phyloP scores from a whole-genome alignment of 2,797 vertebrate species.

The Mus spretus region DNA sequence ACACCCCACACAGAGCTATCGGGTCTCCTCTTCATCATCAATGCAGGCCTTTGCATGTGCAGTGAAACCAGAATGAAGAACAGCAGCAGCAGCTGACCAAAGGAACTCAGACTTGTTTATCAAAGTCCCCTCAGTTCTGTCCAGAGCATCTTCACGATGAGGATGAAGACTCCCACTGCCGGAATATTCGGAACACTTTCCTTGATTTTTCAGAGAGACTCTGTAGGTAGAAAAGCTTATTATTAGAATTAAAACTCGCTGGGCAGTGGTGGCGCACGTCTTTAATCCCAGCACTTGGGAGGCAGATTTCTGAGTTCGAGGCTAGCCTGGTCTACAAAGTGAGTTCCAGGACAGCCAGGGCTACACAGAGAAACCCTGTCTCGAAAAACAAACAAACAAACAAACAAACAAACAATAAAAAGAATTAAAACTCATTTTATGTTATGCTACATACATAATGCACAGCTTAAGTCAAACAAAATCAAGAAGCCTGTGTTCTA shows the following conservation, averaged over 20 bases:
- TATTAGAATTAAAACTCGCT: constrained; percentile 30
- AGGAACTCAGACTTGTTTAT: constrained; percentile 29
- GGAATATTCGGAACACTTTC: constrained; percentile 97
- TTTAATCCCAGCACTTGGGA: no score
- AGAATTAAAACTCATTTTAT: background rate
- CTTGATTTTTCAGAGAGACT: constrained; percentile 94
- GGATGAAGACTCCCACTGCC: constrained; percentile 93
- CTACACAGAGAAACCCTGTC: no score
- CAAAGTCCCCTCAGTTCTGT: constrained; percentile 45
- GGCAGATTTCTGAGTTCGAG: no score
- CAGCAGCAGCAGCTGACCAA: constrained; percentile 10
- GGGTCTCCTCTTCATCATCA: background rate
- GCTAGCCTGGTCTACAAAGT: no score
- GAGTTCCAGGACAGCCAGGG: no score
- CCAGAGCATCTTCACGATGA: constrained; percentile 87
- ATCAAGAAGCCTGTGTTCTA: background rate
- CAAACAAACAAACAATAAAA: no score
- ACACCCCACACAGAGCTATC: fast-evolving
- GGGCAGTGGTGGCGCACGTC: no score
- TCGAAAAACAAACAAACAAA: no score
- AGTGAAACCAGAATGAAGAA: background rate
- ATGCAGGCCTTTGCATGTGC: background rate
- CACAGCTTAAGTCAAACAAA: constrained; percentile 2
- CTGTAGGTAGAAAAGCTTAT: constrained; percentile 86
- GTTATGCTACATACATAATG: background rate